These are phyloP conservation scores for Isichthys henryi DNA, from an alignment of 2,113 vertebrate species.

Conservation along the genomic window DNA sequence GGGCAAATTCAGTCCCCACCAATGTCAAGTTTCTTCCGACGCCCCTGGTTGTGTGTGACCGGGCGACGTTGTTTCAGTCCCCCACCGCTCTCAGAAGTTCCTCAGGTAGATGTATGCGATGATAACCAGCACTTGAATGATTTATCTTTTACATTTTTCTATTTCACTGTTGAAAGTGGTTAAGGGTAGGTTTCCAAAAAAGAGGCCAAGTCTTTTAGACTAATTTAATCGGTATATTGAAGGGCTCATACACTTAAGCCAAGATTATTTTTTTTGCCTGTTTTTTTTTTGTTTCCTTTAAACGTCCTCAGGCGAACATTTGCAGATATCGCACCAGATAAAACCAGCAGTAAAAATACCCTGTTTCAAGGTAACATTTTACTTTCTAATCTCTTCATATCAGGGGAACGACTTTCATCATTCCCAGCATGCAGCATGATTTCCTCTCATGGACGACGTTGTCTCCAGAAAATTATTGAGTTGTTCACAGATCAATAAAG, in stretches of 20 bases:
- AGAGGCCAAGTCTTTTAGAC: neutral
- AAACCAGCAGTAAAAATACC: neutral
- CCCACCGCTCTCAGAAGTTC: neutral
- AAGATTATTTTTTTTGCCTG: neutral
- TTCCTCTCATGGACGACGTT: neutral
- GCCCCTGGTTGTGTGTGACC: neutral
- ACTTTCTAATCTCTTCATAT: neutral
- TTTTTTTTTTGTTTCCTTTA: neutral
- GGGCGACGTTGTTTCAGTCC: neutral
- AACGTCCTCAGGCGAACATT: neutral
- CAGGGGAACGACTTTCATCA: neutral
- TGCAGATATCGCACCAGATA: neutral
- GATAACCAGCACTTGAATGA: neutral
- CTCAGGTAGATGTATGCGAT: neutral
- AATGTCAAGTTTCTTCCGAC: neutral
- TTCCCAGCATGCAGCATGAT: neutral
- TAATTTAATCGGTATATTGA: constrained; percentile 4
- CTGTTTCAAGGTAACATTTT: neutral
- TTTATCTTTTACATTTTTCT: neutral
- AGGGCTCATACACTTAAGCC: neutral
- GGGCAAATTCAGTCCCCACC: neutral
- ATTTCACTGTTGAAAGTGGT: neutral
- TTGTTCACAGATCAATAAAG: neutral
- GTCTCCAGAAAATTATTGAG: neutral
- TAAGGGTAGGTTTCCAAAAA: neutral